These are phyloP conservation scores for Melanocharis versteri DNA, from an alignment of 2,113 vertebrate genomes.

Conservation along the genomic window DNA sequence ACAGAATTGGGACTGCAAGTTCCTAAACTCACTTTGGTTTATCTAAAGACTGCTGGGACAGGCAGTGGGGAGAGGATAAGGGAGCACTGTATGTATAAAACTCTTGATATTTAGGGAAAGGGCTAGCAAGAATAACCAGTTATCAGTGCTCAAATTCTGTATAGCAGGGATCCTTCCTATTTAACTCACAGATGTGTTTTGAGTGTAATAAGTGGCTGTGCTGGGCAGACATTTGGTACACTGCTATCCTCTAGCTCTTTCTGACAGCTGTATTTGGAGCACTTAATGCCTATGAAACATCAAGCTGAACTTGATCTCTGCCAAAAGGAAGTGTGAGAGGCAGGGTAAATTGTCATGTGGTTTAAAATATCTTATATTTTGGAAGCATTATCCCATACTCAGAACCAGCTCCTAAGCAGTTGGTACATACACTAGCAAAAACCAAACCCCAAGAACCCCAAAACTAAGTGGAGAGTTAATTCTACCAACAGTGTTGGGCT, in stretches of 20 bases:
- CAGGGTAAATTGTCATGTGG: not conserved
- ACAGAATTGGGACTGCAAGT: conserved; percentile 18
- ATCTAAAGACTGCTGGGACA: conserved; percentile 63
- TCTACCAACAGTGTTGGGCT: not conserved
- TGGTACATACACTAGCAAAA: not conserved
- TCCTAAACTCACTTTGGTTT: conserved; percentile 49
- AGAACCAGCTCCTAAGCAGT: not conserved
- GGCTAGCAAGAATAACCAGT: conserved; percentile 15
- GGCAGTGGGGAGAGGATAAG: conserved; percentile 37
- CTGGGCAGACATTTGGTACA: not conserved
- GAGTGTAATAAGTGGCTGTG: not conserved
- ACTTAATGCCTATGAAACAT: conserved; percentile 51
- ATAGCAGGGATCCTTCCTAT: conserved; percentile 35
- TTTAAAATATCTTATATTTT: conserved; percentile 6
- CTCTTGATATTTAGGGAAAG: conserved; percentile 40
- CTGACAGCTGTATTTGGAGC: conserved; percentile 13
- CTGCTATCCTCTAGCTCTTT: conserved; percentile 2
- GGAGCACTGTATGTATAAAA: conserved; percentile 60
- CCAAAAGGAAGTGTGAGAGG: not conserved
- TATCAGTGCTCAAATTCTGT: not conserved
- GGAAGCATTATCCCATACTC: not conserved
- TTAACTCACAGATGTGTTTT: conserved; percentile 12
- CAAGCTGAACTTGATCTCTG: not conserved
- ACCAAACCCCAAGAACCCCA: not conserved
- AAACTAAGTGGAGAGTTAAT: not conserved